Percentiles rank a stretch among this genome's conserved stretches.
phyloP scores from a whole-genome alignment of 2,797 vertebrate species.

The Sus cebifrons region DNA sequence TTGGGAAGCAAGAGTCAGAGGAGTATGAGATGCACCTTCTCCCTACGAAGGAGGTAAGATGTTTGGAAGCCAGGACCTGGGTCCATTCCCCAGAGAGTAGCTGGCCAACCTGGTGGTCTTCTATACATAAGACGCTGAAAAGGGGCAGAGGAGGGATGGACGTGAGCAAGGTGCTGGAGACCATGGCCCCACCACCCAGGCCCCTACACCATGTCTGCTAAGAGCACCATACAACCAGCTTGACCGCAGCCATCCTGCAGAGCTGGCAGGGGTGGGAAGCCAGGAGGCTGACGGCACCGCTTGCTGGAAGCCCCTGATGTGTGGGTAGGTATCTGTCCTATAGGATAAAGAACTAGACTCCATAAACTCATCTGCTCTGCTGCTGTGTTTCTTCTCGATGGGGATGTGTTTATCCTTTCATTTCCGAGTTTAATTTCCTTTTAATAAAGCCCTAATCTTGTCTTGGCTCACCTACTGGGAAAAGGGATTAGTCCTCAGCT shows the following conservation, averaged over 20 bases:
- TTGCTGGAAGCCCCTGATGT: neutral
- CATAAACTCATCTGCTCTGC: neutral
- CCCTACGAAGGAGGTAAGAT: rapidly evolving
- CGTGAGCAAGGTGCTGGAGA: rapidly evolving
- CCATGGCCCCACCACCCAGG: rapidly evolving
- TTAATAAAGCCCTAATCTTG: slow-evolving; percentile 82
- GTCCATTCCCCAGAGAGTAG: neutral
- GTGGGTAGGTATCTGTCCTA: neutral
- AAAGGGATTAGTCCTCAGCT: slow-evolving; percentile 44
- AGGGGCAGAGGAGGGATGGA: neutral
- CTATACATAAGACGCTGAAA: rapidly evolving
- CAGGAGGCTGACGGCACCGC: rapidly evolving
- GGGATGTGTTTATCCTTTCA: slow-evolving; percentile 76
- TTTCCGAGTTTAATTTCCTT: slow-evolving; percentile 85
- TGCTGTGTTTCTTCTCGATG: neutral
- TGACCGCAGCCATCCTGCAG: rapidly evolving
- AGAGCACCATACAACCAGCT: neutral
- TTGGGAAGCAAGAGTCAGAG: rapidly evolving
- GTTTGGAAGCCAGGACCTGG: neutral
- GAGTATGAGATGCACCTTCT: rapidly evolving
- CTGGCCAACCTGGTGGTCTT: neutral
- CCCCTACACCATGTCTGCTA: neutral
- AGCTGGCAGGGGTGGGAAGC: too few species aligned
- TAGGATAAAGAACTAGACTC: neutral
- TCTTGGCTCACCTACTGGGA: slow-evolving; percentile 74